These are phyloP conservation scores for Actenoides hombroni DNA, from an alignment of 2,113 vertebrate genomes.

Conservation along the genomic window DNA sequence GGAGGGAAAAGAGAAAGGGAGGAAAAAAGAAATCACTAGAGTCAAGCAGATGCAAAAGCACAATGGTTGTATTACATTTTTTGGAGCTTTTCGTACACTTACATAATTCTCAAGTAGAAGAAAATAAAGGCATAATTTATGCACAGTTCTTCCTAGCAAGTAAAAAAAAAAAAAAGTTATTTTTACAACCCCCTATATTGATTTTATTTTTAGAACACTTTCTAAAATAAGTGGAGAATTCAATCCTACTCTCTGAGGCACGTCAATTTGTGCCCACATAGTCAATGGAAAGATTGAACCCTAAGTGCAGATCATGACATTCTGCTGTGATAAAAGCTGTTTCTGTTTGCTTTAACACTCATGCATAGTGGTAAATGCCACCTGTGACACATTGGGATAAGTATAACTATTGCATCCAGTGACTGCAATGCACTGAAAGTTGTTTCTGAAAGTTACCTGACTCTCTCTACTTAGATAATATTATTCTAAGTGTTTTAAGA, in stretches of 20 bases:
- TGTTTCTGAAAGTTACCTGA: conserved; percentile 30
- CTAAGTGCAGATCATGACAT: conserved; percentile 72
- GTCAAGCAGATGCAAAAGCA: background rate
- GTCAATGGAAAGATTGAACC: conserved; percentile 64
- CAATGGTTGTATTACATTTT: background rate
- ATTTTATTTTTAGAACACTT: conserved; percentile 71
- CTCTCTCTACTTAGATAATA: background rate
- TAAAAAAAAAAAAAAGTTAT: conserved; percentile 47
- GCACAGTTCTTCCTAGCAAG: conserved; percentile 27
- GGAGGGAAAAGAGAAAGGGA: background rate
- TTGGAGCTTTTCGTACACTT: conserved; percentile 11
- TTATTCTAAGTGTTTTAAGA: background rate
- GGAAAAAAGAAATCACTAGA: background rate
- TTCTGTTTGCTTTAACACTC: conserved; percentile 70
- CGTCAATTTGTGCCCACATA: conserved; percentile 69
- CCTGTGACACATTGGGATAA: conserved; percentile 37
- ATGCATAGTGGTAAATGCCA: conserved; percentile 56
- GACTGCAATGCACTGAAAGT: background rate
- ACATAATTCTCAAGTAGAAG: conserved; percentile 34
- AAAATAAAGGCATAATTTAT: conserved; percentile 58
- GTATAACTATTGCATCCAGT: conserved; percentile 36
- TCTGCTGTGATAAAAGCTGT: conserved; percentile 74
- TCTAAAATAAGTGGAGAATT: conserved; percentile 65
- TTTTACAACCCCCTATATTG: conserved; percentile 43
- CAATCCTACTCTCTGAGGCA: conserved; percentile 56